A percentile compares a stretch with the other conserved stretches of the same genome.
Conservation (phyloP, 2,113 vertebrate genomes). For the Glareola pratincola region DNA sequence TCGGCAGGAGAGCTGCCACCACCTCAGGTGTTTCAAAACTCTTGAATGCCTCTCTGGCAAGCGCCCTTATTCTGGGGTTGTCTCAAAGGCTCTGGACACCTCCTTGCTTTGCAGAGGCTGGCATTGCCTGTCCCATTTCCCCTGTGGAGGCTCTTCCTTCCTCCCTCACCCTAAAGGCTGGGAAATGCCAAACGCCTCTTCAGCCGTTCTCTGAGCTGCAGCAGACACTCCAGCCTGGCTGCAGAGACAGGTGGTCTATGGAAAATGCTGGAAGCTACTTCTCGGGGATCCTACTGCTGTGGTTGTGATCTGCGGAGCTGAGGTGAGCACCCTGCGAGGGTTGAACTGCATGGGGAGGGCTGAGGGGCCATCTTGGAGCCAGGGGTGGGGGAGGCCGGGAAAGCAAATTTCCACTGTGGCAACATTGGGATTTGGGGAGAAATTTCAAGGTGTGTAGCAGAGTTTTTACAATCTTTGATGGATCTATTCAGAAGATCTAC, state of each 20-base stretch:
- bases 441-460: not conserved
- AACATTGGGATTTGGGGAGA: not conserved
- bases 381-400: fast-evolving
- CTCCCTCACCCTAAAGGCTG: no score
- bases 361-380: not conserved
- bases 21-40: fast-evolving
- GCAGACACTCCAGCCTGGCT: fast-evolving
- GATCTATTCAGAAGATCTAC: not conserved
- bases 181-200: fast-evolving
- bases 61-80: not conserved
- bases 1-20: fast-evolving
- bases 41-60: not conserved
- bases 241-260: fast-evolving
- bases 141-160: fast-evolving
- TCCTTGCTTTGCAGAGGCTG: not conserved
- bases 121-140: not conserved
- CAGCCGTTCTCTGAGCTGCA: fast-evolving
- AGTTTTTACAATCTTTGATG: not conserved
- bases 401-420: fast-evolving
- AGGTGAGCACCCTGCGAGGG: not conserved
- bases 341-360: not conserved
- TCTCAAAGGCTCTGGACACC: fast-evolving
- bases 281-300: fast-evolving
- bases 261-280: not conserved
- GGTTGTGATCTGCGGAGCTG: not conserved